Percentiles rank a stretch among this genome's conserved stretches.
phyloP scores from a whole-genome alignment of 1,140 invertebrate species.

The Leptopilina clavipes region DNA sequence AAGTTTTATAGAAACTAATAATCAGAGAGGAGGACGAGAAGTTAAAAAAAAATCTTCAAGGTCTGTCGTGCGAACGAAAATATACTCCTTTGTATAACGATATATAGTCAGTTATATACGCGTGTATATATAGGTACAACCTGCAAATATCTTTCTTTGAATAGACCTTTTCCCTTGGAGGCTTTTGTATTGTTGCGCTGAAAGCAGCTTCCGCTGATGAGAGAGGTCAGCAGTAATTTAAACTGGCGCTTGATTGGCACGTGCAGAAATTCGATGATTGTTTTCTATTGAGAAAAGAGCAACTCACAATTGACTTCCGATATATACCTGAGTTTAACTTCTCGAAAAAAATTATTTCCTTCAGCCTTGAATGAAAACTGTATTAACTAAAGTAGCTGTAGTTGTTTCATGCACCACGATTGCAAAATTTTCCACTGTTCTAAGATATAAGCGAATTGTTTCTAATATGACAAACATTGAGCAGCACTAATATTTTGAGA shows the following conservation, averaged over 20 bases:
- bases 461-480: too few relatives aligned
- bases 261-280: constrained; percentile 28
- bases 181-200: background rate
- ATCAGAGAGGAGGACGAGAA: background rate
- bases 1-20: too few relatives aligned
- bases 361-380: background rate
- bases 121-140: constrained; percentile 14
- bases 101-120: constrained; percentile 10
- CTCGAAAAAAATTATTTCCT: constrained; percentile 1
- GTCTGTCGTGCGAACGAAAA: constrained; percentile 24
- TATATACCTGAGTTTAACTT: constrained; percentile 7
- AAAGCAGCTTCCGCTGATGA: constrained; percentile 33
- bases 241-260: constrained; percentile 30
- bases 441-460: too few relatives aligned
- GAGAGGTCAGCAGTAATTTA: constrained; percentile 29
- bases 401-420: background rate
- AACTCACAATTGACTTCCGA: constrained; percentile 9
- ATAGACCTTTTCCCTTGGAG: constrained; percentile 6
- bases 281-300: constrained; percentile 28
- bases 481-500: background rate
- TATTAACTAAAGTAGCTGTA: background rate
- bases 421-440: too few relatives aligned
- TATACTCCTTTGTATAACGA: constrained; percentile 26
- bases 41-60: constrained; percentile 32
- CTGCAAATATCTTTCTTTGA: constrained; percentile 34